Conservation (phyloP, 1,140 invertebrate genomes). For the Ditylenchus dipsaci region DNA sequence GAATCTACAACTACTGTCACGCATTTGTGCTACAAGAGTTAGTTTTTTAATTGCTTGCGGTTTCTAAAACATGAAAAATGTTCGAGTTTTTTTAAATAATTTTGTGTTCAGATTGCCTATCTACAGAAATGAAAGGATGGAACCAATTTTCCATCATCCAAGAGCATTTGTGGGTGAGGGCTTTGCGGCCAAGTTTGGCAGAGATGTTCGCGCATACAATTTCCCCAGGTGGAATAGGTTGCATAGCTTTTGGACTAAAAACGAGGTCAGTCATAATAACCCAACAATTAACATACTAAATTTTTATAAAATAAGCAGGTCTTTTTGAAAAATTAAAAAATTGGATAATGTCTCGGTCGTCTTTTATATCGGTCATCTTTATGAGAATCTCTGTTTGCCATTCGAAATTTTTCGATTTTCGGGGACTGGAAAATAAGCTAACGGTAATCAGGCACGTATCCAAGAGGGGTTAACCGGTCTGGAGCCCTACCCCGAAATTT, state of each 20-base stretch:
- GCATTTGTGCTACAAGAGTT: neutral
- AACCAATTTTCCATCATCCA: neutral
- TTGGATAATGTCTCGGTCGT: too few relatives aligned
- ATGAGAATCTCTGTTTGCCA: too few relatives aligned
- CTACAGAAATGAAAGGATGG: neutral
- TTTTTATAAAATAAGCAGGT: too few relatives aligned
- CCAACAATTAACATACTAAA: too few relatives aligned
- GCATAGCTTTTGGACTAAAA: slow-evolving; percentile 4
- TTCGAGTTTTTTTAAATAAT: neutral
- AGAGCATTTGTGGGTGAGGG: neutral
- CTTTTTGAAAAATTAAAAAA: too few relatives aligned
- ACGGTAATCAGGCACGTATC: too few relatives aligned
- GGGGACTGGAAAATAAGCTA: too few relatives aligned
- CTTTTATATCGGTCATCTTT: too few relatives aligned
- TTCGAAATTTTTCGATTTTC: too few relatives aligned
- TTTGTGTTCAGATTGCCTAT: neutral
- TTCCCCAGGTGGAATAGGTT: slow-evolving; percentile 9
- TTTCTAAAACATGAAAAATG: neutral
- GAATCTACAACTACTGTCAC: neutral
- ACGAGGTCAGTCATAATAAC: slow-evolving; percentile 1
- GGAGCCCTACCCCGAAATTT: too few relatives aligned
- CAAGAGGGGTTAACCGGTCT: too few relatives aligned
- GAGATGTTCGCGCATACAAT: slow-evolving; percentile 9
- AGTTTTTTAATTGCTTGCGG: neutral
- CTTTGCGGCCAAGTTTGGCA: neutral